Percentiles rank a stretch among this genome's conserved stretches.
Evolutionary conservation across 2,888 invertebrate species (phyloP).

Genomic region (Pherbina coryleti): DNA sequence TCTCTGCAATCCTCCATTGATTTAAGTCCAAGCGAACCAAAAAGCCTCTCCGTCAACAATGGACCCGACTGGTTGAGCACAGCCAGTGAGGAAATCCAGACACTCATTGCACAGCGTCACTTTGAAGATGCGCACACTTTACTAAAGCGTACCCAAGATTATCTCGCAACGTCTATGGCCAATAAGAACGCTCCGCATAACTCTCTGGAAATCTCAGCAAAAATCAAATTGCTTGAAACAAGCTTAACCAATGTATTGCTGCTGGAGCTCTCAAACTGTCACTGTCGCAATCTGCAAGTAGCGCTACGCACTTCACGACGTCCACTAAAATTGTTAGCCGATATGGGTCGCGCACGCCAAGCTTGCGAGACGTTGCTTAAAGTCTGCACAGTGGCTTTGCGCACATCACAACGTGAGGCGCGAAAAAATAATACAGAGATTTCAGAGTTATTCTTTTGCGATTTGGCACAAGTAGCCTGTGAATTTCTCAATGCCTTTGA

Average conservation of each 20-base stretch:
- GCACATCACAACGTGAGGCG: slow-evolving; percentile 67
- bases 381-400: slow-evolving; percentile 66
- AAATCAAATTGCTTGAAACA: slow-evolving; percentile 80
- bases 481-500: slow-evolving; percentile 88
- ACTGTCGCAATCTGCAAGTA: slow-evolving; percentile 91
- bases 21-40: slow-evolving; percentile 57
- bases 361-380: slow-evolving; percentile 66
- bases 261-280: slow-evolving; percentile 89
- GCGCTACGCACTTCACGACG: slow-evolving; percentile 87
- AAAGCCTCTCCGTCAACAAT: slow-evolving; percentile 51
- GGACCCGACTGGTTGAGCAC: slow-evolving; percentile 90
- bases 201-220: slow-evolving; percentile 59
- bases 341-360: slow-evolving; percentile 69
- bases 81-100: slow-evolving; percentile 94
- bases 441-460: slow-evolving; percentile 78
- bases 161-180: slow-evolving; percentile 62
- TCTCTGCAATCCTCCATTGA: slow-evolving; percentile 52
- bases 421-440: slow-evolving; percentile 68
- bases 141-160: slow-evolving; percentile 78
- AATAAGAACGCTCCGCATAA: slow-evolving; percentile 60
- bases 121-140: slow-evolving; percentile 92
- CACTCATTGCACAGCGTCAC: slow-evolving; percentile 93
- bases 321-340: slow-evolving; percentile 82
- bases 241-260: slow-evolving; percentile 88
- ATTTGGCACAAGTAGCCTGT: slow-evolving; percentile 77